Evolutionary conservation across 2,888 invertebrate genomes (phyloP).

Genomic region (Gymnoscelis rufifasciata): DNA sequence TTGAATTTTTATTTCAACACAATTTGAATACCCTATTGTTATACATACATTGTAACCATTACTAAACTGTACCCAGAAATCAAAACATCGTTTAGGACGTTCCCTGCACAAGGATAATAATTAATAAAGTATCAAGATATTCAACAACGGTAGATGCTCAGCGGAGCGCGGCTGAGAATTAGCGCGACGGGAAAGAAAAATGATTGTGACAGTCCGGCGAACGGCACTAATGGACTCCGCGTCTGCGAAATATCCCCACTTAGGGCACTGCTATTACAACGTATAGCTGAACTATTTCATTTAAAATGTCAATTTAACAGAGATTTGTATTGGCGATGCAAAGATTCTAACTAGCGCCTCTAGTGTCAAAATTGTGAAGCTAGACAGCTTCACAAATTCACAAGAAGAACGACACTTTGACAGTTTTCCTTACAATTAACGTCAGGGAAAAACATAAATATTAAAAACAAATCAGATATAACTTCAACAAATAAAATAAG

Average conservation of each 20-base stretch:
- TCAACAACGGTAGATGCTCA: constrained; percentile 43
- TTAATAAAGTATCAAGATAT: constrained; percentile 46
- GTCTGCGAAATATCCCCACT: constrained; percentile 69
- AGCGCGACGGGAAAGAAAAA: constrained; percentile 78
- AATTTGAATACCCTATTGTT: neutral
- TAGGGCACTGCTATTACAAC: constrained; percentile 37
- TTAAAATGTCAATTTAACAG: too few species aligned
- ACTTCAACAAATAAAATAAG: too few species aligned
- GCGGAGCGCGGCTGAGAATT: constrained; percentile 75
- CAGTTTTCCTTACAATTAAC: too few species aligned
- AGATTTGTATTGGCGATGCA: too few species aligned
- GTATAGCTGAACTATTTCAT: neutral
- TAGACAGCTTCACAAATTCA: too few species aligned
- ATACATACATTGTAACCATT: neutral
- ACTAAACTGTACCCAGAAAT: neutral
- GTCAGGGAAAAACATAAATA: too few species aligned
- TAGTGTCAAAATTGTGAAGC: too few species aligned
- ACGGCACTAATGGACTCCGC: constrained; percentile 76
- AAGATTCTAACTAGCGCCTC: too few species aligned
- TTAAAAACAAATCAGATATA: too few species aligned
- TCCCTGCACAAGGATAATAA: constrained; percentile 1
- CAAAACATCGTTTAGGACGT: constrained; percentile 1
- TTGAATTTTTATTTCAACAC: too few species aligned
- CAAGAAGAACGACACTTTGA: too few species aligned
- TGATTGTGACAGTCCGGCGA: constrained; percentile 79